phyloP scores from a whole-genome alignment of 2,797 vertebrate genomes.

The Acrossocheilus fasciatus region DNA sequence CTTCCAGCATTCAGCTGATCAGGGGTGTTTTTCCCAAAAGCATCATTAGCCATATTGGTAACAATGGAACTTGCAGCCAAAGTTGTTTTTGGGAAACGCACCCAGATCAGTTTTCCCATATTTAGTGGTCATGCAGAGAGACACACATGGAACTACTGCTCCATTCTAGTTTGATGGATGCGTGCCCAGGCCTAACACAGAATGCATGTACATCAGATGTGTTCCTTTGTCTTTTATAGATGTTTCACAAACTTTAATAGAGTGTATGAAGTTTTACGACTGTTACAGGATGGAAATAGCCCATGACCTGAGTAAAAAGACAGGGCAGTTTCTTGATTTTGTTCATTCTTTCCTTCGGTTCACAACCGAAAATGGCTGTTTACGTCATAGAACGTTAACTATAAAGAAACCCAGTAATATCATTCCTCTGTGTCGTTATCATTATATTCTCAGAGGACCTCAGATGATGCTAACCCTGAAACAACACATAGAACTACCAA shows the following conservation, averaged over 20 bases:
- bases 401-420: no score
- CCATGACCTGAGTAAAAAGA: neutral
- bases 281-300: neutral
- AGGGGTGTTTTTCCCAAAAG: no score
- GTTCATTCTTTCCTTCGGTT: neutral
- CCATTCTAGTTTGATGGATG: neutral
- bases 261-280: neutral
- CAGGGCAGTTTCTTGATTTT: neutral
- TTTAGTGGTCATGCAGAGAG: neutral
- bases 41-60: no score
- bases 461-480: no score
- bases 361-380: neutral
- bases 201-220: neutral
- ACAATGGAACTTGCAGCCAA: no score
- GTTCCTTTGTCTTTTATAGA: neutral
- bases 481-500: no score
- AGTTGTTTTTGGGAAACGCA: no score
- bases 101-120: no score
- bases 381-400: no score
- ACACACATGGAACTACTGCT: neutral
- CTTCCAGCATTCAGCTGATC: neutral
- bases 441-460: no score
- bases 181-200: no score
- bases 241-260: neutral
- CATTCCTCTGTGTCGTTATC: no score